phyloP scores from a whole-genome alignment of 2,113 vertebrate species.

The Thomomys bottae region DNA sequence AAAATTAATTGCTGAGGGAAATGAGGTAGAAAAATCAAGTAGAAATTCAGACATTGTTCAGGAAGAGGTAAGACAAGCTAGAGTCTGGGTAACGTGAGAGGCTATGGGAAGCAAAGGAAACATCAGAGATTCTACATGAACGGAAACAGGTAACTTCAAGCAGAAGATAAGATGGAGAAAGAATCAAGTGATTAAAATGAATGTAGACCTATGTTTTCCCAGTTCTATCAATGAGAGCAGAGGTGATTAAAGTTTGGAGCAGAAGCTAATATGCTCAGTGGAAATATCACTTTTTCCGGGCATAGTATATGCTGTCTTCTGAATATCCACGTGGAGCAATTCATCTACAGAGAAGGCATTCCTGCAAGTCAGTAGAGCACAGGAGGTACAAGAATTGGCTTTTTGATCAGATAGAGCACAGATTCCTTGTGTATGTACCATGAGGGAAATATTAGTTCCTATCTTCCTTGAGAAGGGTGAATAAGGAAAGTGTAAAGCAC shows the following conservation, averaged over 20 bases:
- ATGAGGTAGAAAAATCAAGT: not conserved
- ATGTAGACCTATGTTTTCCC: not conserved
- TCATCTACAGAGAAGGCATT: not conserved
- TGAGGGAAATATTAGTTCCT: not conserved
- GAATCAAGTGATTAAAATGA: not conserved
- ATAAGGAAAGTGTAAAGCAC: not conserved
- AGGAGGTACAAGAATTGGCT: not conserved
- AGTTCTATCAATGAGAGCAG: not conserved
- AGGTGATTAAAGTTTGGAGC: not conserved
- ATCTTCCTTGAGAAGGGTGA: not conserved
- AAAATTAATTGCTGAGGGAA: slow-evolving; percentile 20
- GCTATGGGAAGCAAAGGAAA: not conserved
- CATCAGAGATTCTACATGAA: not conserved
- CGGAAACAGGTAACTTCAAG: not conserved
- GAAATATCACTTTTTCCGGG: not conserved
- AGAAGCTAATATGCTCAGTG: not conserved
- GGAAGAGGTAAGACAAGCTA: not conserved
- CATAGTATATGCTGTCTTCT: not conserved
- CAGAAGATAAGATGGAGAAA: not conserved
- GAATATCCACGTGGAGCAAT: not conserved
- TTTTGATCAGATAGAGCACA: not conserved
- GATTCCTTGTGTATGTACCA: not conserved
- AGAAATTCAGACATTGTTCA: not conserved
- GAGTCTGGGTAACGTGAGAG: not conserved
- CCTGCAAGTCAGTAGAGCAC: not conserved